Conservation (phyloP, 2,113 vertebrate genomes). For the Cepphus grylle region DNA sequence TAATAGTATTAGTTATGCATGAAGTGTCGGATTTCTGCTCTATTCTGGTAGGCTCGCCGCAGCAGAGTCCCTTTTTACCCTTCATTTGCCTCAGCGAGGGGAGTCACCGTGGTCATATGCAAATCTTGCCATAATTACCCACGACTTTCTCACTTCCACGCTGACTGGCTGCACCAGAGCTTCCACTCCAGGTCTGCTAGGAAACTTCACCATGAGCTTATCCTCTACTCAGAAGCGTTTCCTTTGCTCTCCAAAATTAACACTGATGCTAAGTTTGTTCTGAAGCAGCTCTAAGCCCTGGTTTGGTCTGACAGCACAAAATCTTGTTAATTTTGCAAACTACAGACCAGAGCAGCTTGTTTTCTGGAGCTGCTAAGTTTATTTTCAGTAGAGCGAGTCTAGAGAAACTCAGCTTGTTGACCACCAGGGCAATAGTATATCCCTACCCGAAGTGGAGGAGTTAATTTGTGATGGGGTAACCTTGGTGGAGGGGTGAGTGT, state of each 20-base stretch:
- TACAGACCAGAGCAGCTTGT: neutral
- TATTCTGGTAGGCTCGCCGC: neutral
- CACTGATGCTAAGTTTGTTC: neutral
- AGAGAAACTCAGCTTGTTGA: neutral
- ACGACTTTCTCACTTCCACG: neutral
- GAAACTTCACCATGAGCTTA: neutral
- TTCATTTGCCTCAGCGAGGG: neutral
- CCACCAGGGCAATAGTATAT: neutral
- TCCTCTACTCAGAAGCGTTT: neutral
- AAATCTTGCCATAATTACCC: conserved; percentile 33
- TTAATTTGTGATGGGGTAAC: neutral
- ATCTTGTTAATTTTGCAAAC: neutral
- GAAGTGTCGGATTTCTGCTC: neutral
- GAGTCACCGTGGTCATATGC: conserved; percentile 4
- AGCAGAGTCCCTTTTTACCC: conserved; percentile 8
- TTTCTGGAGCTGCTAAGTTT: neutral
- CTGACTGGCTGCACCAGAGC: neutral
- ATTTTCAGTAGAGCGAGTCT: neutral
- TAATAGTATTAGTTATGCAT: neutral
- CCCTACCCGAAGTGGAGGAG: neutral
- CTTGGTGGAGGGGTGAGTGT: neutral
- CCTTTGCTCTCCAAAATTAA: neutral
- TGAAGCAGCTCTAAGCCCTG: neutral
- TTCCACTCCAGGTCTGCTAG: neutral
- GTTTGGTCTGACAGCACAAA: neutral